These are phyloP conservation scores for Grantiella picta DNA, from an alignment of 2,113 vertebrate species.

Conservation along the genomic window DNA sequence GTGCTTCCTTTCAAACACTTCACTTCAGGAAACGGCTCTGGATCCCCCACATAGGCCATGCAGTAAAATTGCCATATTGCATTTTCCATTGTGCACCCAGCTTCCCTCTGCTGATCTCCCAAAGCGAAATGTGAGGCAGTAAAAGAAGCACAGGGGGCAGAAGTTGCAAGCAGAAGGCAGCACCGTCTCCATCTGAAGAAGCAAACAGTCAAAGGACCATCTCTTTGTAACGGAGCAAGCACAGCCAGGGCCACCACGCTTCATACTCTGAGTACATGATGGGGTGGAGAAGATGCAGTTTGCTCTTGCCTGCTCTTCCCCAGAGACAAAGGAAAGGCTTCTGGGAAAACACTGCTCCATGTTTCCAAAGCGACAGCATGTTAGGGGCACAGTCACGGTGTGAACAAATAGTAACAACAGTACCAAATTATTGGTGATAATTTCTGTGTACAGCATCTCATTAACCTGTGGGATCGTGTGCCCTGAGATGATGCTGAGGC, in stretches of 20 bases:
- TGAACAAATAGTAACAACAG: background rate
- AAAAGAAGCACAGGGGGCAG: background rate
- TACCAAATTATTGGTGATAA: background rate
- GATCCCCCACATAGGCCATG: rapidly evolving
- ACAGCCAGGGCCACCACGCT: too few relatives aligned
- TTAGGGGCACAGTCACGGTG: background rate
- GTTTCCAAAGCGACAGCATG: background rate
- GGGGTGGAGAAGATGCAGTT: background rate
- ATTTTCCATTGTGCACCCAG: background rate
- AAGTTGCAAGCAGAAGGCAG: background rate
- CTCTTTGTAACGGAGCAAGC: background rate
- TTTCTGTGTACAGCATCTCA: background rate
- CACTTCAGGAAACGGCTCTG: background rate
- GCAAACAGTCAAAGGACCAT: background rate
- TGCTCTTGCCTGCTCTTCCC: background rate
- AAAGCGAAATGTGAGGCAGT: background rate
- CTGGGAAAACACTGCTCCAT: background rate
- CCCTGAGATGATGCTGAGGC: background rate
- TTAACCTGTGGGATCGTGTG: background rate
- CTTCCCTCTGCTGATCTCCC: background rate
- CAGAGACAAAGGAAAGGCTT: background rate
- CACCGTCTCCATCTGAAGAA: background rate
- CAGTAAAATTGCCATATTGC: background rate
- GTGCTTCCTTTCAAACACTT: background rate
- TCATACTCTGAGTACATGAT: rapidly evolving